Evolutionary conservation across 2,888 invertebrate species (phyloP).

Genomic region (Idaea biselata): DNA sequence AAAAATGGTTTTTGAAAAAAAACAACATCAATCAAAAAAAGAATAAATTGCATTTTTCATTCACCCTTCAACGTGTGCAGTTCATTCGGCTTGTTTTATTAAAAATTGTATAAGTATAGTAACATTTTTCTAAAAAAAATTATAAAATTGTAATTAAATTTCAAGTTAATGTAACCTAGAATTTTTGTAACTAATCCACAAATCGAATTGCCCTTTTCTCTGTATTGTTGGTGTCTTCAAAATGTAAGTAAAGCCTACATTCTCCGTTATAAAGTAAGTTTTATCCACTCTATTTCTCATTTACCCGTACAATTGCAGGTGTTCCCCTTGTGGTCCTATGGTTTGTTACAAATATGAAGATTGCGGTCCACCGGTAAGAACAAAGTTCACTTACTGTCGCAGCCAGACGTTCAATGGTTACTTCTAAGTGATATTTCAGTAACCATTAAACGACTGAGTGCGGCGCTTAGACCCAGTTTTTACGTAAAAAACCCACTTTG

Average conservation of each 20-base stretch:
- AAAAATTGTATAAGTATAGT: conserved; percentile 38
- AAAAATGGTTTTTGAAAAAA: conserved; percentile 9
- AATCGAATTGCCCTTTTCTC: conserved; percentile 32
- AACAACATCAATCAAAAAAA: conserved; percentile 33
- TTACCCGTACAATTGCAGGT: conserved; percentile 53
- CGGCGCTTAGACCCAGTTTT: too few species aligned
- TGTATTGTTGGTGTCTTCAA: conserved; percentile 22
- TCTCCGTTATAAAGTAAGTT: too few species aligned
- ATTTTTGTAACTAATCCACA: conserved; percentile 29
- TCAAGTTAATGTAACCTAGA: neutral
- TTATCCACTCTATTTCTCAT: neutral
- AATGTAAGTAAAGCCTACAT: conserved; percentile 42
- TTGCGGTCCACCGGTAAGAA: conserved; percentile 71
- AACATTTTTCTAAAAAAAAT: conserved; percentile 38
- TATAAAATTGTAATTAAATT: conserved; percentile 30
- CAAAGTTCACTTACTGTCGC: neutral
- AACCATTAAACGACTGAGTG: too few species aligned
- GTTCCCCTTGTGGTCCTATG: conserved; percentile 73
- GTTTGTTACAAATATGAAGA: conserved; percentile 78
- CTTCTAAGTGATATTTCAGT: too few species aligned
- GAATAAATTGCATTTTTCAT: conserved; percentile 47
- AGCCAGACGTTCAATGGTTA: too few species aligned
- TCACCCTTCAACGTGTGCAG: conserved; percentile 41
- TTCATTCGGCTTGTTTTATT: conserved; percentile 42
- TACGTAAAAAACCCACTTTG: too few species aligned